phyloP scores from a whole-genome alignment of 2,888 invertebrate genomes.

The Lithophane ornitopus region DNA sequence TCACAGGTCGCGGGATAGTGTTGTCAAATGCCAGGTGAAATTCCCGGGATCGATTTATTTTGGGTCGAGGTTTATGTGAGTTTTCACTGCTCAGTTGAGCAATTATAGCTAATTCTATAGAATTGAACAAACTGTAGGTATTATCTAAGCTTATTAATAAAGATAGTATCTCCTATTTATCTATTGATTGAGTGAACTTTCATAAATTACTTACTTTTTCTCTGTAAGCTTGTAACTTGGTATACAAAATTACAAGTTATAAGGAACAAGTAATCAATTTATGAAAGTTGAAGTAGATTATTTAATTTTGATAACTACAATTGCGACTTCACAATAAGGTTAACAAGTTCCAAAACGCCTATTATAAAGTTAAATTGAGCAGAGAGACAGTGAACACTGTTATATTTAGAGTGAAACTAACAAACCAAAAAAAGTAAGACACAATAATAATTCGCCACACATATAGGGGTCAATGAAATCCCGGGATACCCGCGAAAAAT shows the following conservation, averaged over 20 bases:
- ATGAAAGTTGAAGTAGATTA: too few relatives aligned
- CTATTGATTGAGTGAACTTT: too few relatives aligned
- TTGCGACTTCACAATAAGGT: not conserved
- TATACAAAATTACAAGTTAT: not conserved
- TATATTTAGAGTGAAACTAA: not conserved
- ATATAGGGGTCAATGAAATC: constrained; percentile 26
- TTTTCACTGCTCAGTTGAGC: not conserved
- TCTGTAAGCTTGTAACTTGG: not conserved
- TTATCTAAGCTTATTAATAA: too few relatives aligned
- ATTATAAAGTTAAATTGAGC: constrained; percentile 5
- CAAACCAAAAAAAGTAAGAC: too few relatives aligned
- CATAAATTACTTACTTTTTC: not conserved
- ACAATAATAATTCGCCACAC: constrained; percentile 14
- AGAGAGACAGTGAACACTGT: not conserved
- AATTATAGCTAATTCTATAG: not conserved
- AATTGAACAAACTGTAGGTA: not conserved
- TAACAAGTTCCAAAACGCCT: not conserved
- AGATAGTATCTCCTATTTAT: too few relatives aligned
- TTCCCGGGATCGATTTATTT: constrained; percentile 18
- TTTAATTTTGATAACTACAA: not conserved
- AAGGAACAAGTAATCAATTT: not conserved
- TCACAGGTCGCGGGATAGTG: constrained; percentile 70
- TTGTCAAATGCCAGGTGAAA: constrained; percentile 33
- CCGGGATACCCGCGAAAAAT: constrained; percentile 42
- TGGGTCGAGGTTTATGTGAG: not conserved